Evolutionary conservation across 92 coral and sea anemone genomes (phyloP), one percentile per base, ranked within the genome.

Genomic region (Umimayanthus kanabou): DNA sequence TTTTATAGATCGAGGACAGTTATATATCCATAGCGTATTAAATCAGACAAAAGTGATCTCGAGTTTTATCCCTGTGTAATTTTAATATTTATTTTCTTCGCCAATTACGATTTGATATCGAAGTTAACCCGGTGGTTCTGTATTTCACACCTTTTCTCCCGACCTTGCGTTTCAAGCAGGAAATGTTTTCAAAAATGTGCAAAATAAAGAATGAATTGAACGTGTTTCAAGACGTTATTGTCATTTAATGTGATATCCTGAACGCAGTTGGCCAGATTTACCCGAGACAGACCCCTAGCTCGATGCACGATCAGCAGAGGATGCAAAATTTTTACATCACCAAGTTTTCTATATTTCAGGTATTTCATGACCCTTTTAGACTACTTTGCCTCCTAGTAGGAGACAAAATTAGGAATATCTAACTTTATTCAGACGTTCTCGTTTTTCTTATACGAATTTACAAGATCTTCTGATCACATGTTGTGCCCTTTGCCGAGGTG

Each of bases 61-160:
- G 37, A 73, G 18, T n/a, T 33, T 73, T 73, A 73, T 73, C 50
- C 53, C 79, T 3, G 53, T 39, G 26, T 75, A 53, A 0, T 75
- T 78, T 10, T 10, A 45, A 78, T 78, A 15, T 78, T 49, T 49
- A 39, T 45, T 50, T 77, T 78, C 82, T 78, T 16, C 9, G 9
- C 82, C 43, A 26, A 78, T 78, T 78, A 25, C 39, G 6, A 50
- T 78, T 53, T 45, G 82, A 78, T 28, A 26, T 72, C 18, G 22
- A 72, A 72, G 10, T 33, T 72, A 26, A 72, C 22, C 76, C 39
- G 42, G 30, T 53, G 5, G 64, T 9, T 23, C 37, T 28, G 64
- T 39, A 78, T 26, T 78, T 77, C 37, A 50, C 81, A 77, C 61
- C 61, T 77, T 28, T 45, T 78, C 82, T 78, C 49, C n/a, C 40